These are phyloP conservation scores for Psylliodes chrysocephalus DNA, from an alignment of 2,888 invertebrate genomes.

Conservation along the genomic window DNA sequence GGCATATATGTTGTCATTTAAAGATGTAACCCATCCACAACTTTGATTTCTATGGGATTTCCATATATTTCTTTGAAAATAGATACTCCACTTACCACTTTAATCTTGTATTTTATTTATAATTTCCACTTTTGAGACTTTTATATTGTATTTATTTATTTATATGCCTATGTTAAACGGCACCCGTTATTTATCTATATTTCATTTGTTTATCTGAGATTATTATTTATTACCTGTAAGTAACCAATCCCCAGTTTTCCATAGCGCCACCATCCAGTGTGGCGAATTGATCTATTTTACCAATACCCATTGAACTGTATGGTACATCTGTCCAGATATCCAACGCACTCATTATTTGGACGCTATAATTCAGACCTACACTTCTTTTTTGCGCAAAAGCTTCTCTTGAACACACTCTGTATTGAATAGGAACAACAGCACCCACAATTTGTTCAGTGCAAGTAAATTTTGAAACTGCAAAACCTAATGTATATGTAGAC, in stretches of 20 bases:
- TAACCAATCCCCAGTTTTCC: slow-evolving; percentile 93
- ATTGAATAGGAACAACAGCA: neutral
- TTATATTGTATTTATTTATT: too few relatives aligned
- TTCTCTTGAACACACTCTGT: slow-evolving; percentile 41
- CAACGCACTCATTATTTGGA: slow-evolving; percentile 38
- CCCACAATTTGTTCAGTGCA: slow-evolving; percentile 27
- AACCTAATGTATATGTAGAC: slow-evolving; percentile 89
- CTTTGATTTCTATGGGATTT: too few relatives aligned
- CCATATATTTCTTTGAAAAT: too few relatives aligned
- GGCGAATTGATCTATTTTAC: slow-evolving; percentile 85
- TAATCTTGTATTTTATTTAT: too few relatives aligned
- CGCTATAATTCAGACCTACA: slow-evolving; percentile 44
- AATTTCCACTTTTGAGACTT: too few relatives aligned
- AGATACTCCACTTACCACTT: too few relatives aligned
- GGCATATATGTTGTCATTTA: too few relatives aligned
- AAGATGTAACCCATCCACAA: too few relatives aligned
- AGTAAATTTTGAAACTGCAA: slow-evolving; percentile 80
- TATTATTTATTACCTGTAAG: slow-evolving; percentile 79
- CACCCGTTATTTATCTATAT: too few relatives aligned
- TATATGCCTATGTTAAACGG: too few relatives aligned
- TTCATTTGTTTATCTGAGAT: neutral
- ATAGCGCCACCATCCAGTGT: slow-evolving; percentile 88
- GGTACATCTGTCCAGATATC: slow-evolving; percentile 42
- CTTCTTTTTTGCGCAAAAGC: slow-evolving; percentile 33
- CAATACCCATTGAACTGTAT: slow-evolving; percentile 60